phyloP scores from a whole-genome alignment of 2,113 vertebrate genomes.

The Genyomyrus donnyi region DNA sequence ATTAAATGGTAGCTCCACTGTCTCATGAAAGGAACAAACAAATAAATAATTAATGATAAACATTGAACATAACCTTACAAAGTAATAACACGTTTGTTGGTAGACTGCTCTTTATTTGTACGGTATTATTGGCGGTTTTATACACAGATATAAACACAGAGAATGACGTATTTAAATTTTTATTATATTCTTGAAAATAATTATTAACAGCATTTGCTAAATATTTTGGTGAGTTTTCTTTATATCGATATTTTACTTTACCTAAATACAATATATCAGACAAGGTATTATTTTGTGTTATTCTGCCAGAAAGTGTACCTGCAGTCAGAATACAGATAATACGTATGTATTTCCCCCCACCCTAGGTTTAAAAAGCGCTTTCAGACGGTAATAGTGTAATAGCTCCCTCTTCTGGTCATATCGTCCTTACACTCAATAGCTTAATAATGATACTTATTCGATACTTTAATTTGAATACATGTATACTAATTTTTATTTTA shows the following conservation, averaged over 20 bases:
- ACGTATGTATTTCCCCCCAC: neutral
- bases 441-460: neutral
- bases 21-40: neutral
- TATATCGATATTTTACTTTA: neutral
- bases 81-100: neutral
- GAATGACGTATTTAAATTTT: neutral
- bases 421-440: neutral
- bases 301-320: neutral
- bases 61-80: neutral
- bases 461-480: neutral
- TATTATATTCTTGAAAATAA: neutral
- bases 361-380: neutral
- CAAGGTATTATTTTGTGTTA: neutral
- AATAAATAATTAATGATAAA: conserved; percentile 2
- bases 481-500: neutral
- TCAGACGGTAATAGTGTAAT: neutral
- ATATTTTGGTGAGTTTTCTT: neutral
- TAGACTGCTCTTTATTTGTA: neutral
- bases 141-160: neutral
- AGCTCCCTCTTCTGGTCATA: neutral
- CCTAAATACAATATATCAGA: neutral
- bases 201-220: neutral
- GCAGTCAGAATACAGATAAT: neutral
- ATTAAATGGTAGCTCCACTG: neutral
- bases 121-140: neutral